These are phyloP conservation scores for Actias luna DNA, from an alignment of 2,888 invertebrate genomes.

Conservation along the genomic window DNA sequence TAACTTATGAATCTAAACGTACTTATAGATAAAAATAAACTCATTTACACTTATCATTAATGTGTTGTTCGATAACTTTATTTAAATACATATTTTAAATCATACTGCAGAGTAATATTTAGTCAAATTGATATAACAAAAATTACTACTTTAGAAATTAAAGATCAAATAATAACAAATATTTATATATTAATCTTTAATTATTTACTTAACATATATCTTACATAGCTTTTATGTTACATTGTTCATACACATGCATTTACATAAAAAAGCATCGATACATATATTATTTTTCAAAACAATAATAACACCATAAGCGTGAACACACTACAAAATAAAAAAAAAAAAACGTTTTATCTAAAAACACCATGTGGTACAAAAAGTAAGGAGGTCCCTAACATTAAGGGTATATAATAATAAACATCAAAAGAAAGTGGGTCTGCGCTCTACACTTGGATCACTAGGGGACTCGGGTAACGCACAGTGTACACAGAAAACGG, in stretches of 20 bases:
- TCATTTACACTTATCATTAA: neutral
- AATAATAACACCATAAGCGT: conserved; percentile 16
- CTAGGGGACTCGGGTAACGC: conserved; percentile 72
- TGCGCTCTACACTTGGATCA: conserved; percentile 72
- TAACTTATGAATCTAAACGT: neutral
- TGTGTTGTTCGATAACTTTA: neutral
- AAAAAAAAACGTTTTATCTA: neutral
- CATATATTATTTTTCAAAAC: conserved; percentile 28
- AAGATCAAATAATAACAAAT: neutral
- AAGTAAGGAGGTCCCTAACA: neutral
- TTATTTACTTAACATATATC: neutral
- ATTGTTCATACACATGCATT: conserved; percentile 17
- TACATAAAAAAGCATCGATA: conserved; percentile 31
- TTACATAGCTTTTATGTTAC: neutral
- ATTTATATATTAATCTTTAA: neutral
- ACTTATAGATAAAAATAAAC: neutral
- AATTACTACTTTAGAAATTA: neutral
- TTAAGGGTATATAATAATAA: conserved; percentile 17
- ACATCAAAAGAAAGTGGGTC: conserved; percentile 33
- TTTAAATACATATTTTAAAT: neutral
- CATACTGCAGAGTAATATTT: neutral
- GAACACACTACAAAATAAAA: conserved; percentile 19
- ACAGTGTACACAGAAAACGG: conserved; percentile 55
- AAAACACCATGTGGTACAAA: conserved; percentile 1
- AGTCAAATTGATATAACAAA: neutral